Evolutionary conservation across 2,113 vertebrate species (phyloP).

Genomic region (Ranitomeya variabilis): DNA sequence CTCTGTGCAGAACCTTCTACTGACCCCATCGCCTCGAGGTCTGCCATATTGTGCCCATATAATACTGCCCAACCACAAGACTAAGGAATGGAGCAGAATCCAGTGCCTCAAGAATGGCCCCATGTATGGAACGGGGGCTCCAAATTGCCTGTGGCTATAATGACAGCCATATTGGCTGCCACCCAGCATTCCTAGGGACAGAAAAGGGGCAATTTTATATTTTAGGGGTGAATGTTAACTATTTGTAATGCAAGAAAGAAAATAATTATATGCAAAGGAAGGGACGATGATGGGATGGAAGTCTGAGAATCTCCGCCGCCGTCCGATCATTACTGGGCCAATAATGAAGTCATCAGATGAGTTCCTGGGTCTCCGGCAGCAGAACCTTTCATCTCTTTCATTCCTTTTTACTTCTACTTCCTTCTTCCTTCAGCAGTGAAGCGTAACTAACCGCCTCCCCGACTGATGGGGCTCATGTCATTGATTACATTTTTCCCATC

Average conservation of each 20-base stretch:
- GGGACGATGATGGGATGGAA: not conserved
- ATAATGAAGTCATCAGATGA: not conserved
- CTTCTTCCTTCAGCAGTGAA: constrained; percentile 17
- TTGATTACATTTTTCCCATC: constrained; percentile 19
- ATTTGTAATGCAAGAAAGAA: not conserved
- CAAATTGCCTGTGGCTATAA: too few relatives aligned
- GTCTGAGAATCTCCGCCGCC: not conserved
- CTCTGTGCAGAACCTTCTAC: not conserved
- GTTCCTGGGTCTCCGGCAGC: constrained; percentile 23
- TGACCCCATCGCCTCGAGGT: not conserved
- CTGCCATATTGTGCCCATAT: not conserved
- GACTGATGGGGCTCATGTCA: constrained; percentile 22
- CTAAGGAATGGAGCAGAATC: not conserved
- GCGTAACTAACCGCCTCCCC: constrained; percentile 13
- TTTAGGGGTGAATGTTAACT: not conserved
- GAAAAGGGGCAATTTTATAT: not conserved
- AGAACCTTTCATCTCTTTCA: constrained; percentile 38
- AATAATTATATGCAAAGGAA: not conserved
- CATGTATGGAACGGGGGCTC: too few relatives aligned
- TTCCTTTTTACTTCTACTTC: constrained; percentile 16
- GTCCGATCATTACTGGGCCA: not conserved
- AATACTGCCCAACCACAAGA: not conserved
- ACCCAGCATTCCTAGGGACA: not conserved
- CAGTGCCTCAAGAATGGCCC: not conserved
- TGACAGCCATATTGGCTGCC: not conserved